Conservation (phyloP, 2,113 vertebrate species). For the Bombycilla garrulus region DNA sequence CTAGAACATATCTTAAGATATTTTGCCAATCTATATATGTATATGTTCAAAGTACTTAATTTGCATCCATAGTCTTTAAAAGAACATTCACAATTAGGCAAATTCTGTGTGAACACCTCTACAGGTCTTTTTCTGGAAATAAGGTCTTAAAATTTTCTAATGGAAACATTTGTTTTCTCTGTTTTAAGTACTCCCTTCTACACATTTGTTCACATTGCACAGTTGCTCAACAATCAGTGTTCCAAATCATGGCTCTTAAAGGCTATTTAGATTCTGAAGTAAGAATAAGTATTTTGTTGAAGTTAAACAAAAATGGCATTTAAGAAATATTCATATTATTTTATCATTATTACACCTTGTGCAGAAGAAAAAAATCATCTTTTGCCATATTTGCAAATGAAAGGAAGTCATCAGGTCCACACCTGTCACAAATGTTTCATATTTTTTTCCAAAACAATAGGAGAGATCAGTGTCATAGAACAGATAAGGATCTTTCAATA, state of each 20-base stretch:
- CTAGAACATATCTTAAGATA: neutral
- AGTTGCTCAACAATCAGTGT: neutral
- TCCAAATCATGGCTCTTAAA: neutral
- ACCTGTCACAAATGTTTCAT: neutral
- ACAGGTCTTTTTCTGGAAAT: neutral
- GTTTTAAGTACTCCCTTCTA: neutral
- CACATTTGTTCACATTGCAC: neutral
- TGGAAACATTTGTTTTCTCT: neutral
- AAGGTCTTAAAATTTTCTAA: neutral
- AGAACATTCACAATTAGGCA: neutral
- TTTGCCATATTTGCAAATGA: neutral
- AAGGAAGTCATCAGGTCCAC: neutral
- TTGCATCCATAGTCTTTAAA: neutral
- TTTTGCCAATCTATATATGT: neutral
- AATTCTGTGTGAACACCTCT: neutral
- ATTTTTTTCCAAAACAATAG: neutral
- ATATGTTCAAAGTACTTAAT: neutral
- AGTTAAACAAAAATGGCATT: neutral
- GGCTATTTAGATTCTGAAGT: neutral
- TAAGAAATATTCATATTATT: neutral
- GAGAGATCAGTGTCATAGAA: neutral
- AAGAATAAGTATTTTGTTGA: neutral
- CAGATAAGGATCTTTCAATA: neutral
- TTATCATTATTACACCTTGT: neutral
- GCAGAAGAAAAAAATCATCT: neutral